Conservation (phyloP, 2,888 invertebrate species). For the Leptothorax acervorum region DNA sequence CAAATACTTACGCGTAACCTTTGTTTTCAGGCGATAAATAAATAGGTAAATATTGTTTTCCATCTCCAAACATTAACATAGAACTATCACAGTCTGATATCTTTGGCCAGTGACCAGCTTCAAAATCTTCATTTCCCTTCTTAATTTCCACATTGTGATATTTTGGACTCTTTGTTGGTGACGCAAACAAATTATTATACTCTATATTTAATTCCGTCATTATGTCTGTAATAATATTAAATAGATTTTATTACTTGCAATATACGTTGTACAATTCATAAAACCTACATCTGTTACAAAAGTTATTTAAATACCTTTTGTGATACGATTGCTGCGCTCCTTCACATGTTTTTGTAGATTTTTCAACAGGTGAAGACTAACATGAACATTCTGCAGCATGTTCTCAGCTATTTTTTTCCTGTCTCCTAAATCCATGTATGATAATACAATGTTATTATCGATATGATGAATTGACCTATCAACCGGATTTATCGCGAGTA, state of each 20-base stretch:
- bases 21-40: conserved; percentile 93
- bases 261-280: neutral
- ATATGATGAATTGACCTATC: conserved; percentile 34
- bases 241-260: neutral
- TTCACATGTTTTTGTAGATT: conserved; percentile 86
- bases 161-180: conserved; percentile 76
- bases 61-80: conserved; percentile 65
- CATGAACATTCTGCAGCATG: conserved; percentile 85
- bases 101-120: conserved; percentile 75
- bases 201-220: conserved; percentile 21
- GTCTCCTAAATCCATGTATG: conserved; percentile 83
- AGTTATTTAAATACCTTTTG: conserved; percentile 22
- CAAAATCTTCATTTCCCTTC: conserved; percentile 71
- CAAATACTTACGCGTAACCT: conserved; percentile 87
- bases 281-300: neutral
- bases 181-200: conserved; percentile 68
- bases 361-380: conserved; percentile 86
- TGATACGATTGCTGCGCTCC: conserved; percentile 85
- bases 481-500: conserved; percentile 33
- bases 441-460: conserved; percentile 67
- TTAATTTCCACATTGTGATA: conserved; percentile 76
- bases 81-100: conserved; percentile 70
- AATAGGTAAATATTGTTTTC: conserved; percentile 87
- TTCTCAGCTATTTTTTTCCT: conserved; percentile 84
- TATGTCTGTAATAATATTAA: conserved; percentile 11